Percentiles rank a stretch among this genome's conserved stretches.
These are phyloP conservation scores for Chymomyza amoena DNA, from an alignment of 2,888 invertebrate species.

Conservation along the genomic window DNA sequence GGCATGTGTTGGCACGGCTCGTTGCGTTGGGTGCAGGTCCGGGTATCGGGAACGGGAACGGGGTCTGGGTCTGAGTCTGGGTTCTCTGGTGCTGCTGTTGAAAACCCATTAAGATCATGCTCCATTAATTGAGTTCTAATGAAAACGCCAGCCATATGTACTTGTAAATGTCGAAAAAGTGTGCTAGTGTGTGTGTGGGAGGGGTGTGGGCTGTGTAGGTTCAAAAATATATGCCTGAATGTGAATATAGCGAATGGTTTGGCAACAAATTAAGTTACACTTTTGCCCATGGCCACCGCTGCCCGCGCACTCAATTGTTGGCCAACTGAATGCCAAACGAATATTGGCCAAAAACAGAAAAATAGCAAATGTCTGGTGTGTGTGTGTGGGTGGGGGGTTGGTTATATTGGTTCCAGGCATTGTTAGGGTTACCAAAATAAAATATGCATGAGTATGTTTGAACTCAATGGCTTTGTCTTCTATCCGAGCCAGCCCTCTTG, in stretches of 20 bases:
- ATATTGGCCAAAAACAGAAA: constrained; percentile 28
- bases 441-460: constrained; percentile 66
- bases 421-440: constrained; percentile 42
- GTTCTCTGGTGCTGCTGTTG: constrained; percentile 50
- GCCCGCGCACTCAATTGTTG: neutral
- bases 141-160: constrained; percentile 54
- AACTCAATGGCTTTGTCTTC: constrained; percentile 41
- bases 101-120: constrained; percentile 73
- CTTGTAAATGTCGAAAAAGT: constrained; percentile 41
- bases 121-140: constrained; percentile 73
- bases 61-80: constrained; percentile 21
- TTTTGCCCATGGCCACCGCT: constrained; percentile 20
- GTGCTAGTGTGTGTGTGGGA: constrained; percentile 34
- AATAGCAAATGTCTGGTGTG: constrained; percentile 15
- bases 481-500: neutral
- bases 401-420: constrained; percentile 34
- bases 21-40: neutral
- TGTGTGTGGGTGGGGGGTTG: neutral
- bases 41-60: neutral
- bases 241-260: constrained; percentile 56
- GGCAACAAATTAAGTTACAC: constrained; percentile 65
- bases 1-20: constrained; percentile 51
- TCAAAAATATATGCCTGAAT: constrained; percentile 63
- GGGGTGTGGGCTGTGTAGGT: constrained; percentile 28
- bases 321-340: constrained; percentile 55